Evolutionary conservation across 2,113 vertebrate genomes (phyloP).

Genomic region (Anser cygnoides): DNA sequence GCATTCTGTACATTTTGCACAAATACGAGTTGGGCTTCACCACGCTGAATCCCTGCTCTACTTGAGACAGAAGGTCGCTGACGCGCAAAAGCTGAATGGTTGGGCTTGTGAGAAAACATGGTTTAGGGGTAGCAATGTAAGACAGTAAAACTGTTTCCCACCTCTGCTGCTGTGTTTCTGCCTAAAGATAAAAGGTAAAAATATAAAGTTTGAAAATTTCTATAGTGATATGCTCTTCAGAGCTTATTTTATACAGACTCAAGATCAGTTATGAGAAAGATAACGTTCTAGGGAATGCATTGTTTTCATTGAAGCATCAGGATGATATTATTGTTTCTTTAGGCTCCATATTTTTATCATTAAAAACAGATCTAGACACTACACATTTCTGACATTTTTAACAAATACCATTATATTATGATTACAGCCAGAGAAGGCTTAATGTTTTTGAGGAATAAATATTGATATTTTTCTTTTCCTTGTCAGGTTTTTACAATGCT

Average conservation of each 20-base stretch:
- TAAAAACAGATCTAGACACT: not conserved
- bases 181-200: not conserved
- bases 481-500: not conserved
- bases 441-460: not conserved
- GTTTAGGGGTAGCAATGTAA: not conserved
- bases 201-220: not conserved
- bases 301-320: not conserved
- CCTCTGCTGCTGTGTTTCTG: not conserved
- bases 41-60: not conserved
- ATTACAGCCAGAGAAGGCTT: not conserved
- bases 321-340: not conserved
- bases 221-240: not conserved
- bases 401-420: not conserved
- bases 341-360: not conserved
- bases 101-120: not conserved
- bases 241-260: not conserved
- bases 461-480: not conserved
- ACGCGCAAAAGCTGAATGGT: not conserved
- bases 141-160: not conserved
- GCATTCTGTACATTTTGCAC: not conserved
- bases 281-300: not conserved
- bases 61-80: not conserved
- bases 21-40: not conserved
- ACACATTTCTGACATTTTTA: not conserved
- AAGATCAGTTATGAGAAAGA: not conserved